Percentiles rank a stretch among this genome's conserved stretches.
These are phyloP conservation scores for Idaea dimidiata DNA, from an alignment of 2,888 invertebrate species.

Conservation along the genomic window DNA sequence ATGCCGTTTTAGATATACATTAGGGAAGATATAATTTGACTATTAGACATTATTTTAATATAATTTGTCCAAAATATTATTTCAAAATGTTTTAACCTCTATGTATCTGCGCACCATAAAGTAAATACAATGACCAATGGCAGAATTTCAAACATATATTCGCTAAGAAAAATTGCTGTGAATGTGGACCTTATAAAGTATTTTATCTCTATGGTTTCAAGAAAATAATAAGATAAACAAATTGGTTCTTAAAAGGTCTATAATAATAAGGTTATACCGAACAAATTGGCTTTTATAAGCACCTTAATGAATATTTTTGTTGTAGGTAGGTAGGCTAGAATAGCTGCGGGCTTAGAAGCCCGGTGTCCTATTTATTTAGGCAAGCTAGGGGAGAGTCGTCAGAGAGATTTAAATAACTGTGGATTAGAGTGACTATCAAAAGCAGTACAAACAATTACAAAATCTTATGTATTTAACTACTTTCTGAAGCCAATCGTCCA, in stretches of 20 bases:
- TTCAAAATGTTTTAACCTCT: no score
- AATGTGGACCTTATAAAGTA: not conserved
- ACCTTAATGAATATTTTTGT: conserved; percentile 27
- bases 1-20: no score
- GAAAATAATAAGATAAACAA: conserved; percentile 3
- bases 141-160: no score
- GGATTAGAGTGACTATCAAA: no score
- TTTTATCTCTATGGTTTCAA: not conserved
- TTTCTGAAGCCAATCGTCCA: no score
- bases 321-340: conserved; percentile 38
- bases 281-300: not conserved
- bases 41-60: no score
- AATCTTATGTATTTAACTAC: no score
- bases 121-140: no score
- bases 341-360: conserved; percentile 59
- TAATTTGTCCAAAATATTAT: no score
- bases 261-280: not conserved
- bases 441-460: no score
- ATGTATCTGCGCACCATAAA: no score
- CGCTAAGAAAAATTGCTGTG: not conserved
- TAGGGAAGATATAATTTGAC: no score
- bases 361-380: conserved; percentile 65
- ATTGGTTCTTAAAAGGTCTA: not conserved
- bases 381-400: conserved; percentile 33
- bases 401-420: conserved; percentile 5